A percentile compares a stretch with the other conserved stretches of the same genome.
Conservation (phyloP, 2,113 vertebrate genomes). For the Otolemur garnettii region DNA sequence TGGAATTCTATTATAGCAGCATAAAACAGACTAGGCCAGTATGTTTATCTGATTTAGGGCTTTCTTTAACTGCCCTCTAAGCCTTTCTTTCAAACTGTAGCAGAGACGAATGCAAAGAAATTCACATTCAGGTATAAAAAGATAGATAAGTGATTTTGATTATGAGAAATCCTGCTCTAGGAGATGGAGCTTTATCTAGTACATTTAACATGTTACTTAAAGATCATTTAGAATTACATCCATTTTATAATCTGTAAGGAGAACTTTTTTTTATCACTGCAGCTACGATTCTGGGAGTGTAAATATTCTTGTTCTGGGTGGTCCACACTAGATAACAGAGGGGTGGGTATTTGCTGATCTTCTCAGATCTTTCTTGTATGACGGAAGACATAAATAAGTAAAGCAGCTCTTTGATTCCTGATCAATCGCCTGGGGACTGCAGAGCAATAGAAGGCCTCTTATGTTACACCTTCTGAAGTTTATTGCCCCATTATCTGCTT, state of each 20-base stretch:
- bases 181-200: background rate
- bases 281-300: slow-evolving; percentile 10
- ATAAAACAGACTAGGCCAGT: background rate
- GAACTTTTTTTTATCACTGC: slow-evolving; percentile 16
- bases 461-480: background rate
- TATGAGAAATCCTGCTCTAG: background rate
- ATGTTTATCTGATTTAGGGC: background rate
- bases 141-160: slow-evolving; percentile 39
- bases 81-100: background rate
- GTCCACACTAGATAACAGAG: background rate
- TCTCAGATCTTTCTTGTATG: slow-evolving; percentile 60
- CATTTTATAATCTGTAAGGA: slow-evolving; percentile 38
- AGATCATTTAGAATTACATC: slow-evolving; percentile 49
- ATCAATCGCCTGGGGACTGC: slow-evolving; percentile 13
- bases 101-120: background rate
- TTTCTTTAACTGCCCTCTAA: slow-evolving; percentile 34
- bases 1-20: background rate
- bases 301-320: slow-evolving; percentile 52
- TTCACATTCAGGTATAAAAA: background rate
- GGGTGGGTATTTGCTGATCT: slow-evolving; percentile 60
- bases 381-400: slow-evolving; percentile 67
- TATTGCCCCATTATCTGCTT: background rate
- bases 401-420: slow-evolving; percentile 67
- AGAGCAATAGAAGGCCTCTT: background rate
- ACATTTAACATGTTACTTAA: slow-evolving; percentile 55